Evolutionary conservation across 1,140 invertebrate genomes (phyloP).

Genomic region (Meloidogyne exigua): DNA sequence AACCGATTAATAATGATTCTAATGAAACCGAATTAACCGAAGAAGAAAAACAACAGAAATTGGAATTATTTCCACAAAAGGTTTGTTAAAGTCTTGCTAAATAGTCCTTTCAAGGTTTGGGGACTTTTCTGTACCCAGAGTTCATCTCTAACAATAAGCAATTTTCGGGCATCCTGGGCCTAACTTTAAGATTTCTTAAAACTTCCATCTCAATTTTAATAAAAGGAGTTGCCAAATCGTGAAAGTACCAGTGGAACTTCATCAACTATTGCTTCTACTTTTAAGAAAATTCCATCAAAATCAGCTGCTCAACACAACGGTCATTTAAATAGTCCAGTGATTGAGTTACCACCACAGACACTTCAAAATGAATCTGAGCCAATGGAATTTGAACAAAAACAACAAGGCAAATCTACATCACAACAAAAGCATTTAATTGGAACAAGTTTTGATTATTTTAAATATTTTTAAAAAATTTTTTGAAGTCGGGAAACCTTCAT

Average conservation of each 20-base stretch:
- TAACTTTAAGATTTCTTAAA: too few relatives aligned
- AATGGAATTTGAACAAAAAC: background rate
- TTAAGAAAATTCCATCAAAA: background rate
- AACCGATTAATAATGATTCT: background rate
- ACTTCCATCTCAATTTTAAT: background rate
- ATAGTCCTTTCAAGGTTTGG: too few relatives aligned
- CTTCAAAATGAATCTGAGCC: background rate
- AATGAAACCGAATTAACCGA: background rate
- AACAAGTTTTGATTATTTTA: background rate
- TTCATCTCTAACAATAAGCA: too few relatives aligned
- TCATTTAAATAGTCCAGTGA: background rate
- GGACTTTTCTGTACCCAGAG: too few relatives aligned
- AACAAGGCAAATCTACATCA: background rate
- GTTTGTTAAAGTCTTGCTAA: background rate
- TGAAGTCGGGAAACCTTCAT: background rate
- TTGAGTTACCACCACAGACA: background rate
- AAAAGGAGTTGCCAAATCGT: background rate
- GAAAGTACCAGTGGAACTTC: background rate
- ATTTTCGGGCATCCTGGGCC: too few relatives aligned
- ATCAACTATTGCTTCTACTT: background rate
- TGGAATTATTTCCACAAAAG: background rate
- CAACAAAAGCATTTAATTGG: background rate
- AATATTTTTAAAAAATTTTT: background rate
- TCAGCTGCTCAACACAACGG: background rate
- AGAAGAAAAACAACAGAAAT: background rate